Evolutionary conservation across 2,888 invertebrate genomes (phyloP), one percentile per base, ranked within the genome.

Genomic region (Dicyrtomina minuta): DNA sequence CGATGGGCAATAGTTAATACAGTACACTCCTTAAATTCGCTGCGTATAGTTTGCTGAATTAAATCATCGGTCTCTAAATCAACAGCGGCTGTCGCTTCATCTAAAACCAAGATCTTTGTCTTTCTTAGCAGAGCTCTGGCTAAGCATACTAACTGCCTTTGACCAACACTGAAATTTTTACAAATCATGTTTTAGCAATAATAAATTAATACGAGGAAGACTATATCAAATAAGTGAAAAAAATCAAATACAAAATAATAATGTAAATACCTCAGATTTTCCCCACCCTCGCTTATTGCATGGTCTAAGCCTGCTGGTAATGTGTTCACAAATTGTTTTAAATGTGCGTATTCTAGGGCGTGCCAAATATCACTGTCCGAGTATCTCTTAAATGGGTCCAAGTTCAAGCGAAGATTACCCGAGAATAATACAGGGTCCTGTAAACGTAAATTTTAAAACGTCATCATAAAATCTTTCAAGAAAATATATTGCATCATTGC

Each of bases 361-460:
- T 76, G 76, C 87, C 87, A 87, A 24, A 87, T 77, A 33, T 84
- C 82, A 22, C 80, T 82, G 75, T 87, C 86, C 0, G 80, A 75
- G 75, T 84, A 80, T 44, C 74, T 74, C 59, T 80, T 78, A 74
- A 85, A 84, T 0, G 87, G 87, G 79, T 87, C 87, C 70, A 87
- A 79, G 77, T 87, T 87, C 79, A 84, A 80, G 24, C 86, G 80
- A 53, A 87, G 78, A 8, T 84, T 83, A 46, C 87, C 87, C 20
- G 86, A 85, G 79, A 87, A 87, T 51, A 87, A 80, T 0, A 86
- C 84, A 4, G 87, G 86, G 75, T 87, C 87, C 83, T 87, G 61
- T 1, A 33, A 33, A 8, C 33, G 8, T 5, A 5, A 33, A 33
- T 33, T 33, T 33, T 33, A n/a, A n/a, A n/a, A n/a, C n/a, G n/a